Base-by-base conservation (phyloP, 2,888 invertebrate species). In the Camponotus fellah region DNA sequence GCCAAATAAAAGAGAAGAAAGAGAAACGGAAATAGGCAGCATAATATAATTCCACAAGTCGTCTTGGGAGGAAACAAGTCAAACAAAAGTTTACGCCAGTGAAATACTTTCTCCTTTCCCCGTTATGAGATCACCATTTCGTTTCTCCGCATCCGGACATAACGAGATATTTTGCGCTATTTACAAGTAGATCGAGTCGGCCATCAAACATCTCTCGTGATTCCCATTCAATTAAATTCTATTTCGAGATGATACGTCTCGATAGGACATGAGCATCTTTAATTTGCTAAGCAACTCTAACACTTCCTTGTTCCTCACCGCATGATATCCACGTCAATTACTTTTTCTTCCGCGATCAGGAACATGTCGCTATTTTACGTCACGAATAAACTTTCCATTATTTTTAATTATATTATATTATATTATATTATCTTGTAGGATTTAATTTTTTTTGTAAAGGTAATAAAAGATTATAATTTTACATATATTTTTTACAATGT, bases 31-130 rank as follows among this genome's bases (percentile, higher is more conserved):
- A 14, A 53, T 65, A 60, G 34, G n/a, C 40, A 64, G 62, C 68
- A 89, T 92, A 94, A 93, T 93, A 93, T 93, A 94, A 94, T 91
- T 72, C 26, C 92, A 89, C 91, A 92, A 92, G 92, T 91, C 92
- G 92, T 91, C 92, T 93, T 91, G 85, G 88, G 89, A 86, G 88
- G 86, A 90, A 90, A 88, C 85, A 77, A 91, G 81, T 83, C 60
- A 58, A 68, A 84, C 80, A 75, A 85, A 82, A 74, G 88, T 89
- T 91, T 90, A 87, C 85, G 82, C 86, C 86, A 84, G 86, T 90
- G 91, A 91, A 93, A 92, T 90, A 92, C 94, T 94, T 94, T 95
- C 95, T 93, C 95, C 94, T 95, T 94, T 94, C 93, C 92, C 93
- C 83, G 92, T 93, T 94, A 94, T 93, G 93, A 94, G 94, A 94